These are phyloP conservation scores for Gambelia wislizenii DNA, from an alignment of 2,797 vertebrate genomes.

Conservation along the genomic window DNA sequence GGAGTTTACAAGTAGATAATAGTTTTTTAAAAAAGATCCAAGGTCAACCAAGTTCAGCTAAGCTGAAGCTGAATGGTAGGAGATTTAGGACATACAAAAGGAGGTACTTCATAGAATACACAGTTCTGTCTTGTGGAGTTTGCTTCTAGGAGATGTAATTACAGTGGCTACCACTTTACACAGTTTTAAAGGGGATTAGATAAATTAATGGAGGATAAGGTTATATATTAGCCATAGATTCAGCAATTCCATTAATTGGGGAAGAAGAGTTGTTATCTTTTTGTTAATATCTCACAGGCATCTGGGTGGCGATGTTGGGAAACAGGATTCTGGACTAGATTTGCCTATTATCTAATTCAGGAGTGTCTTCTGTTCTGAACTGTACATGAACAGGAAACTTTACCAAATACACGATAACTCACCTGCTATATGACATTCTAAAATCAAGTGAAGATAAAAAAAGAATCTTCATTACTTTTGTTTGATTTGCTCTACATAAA, in stretches of 20 bases:
- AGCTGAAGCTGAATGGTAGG: neutral
- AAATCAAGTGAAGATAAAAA: constrained; percentile 26
- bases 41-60: neutral
- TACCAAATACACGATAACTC: constrained; percentile 29
- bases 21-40: neutral
- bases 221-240: neutral
- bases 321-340: neutral
- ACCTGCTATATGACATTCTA: too few species aligned
- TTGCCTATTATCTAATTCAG: neutral
- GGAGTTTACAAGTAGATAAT: neutral
- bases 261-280: neutral
- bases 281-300: neutral
- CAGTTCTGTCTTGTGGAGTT: neutral
- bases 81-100: neutral
- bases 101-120: neutral
- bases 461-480: constrained; percentile 38
- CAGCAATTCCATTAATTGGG: neutral
- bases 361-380: neutral
- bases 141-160: neutral
- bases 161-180: neutral
- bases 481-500: constrained; percentile 36
- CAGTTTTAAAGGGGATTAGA: neutral
- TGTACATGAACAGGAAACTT: constrained; percentile 16
- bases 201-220: neutral
- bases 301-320: neutral